These are phyloP conservation scores for Xylota segnis DNA, from an alignment of 2,888 invertebrate species.

Conservation along the genomic window DNA sequence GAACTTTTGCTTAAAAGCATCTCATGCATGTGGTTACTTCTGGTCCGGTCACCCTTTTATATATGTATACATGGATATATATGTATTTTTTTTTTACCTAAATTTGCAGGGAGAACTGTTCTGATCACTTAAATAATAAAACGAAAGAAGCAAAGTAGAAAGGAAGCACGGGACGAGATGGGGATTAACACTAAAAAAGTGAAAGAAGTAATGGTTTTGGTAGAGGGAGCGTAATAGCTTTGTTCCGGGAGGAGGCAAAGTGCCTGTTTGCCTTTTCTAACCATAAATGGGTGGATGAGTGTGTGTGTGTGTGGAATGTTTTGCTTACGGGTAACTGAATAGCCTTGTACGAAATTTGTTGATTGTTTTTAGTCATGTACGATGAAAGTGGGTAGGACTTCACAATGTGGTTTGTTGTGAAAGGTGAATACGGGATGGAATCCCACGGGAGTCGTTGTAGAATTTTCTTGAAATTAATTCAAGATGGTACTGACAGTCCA, in stretches of 20 bases:
- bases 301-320: constrained; percentile 33
- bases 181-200: constrained; percentile 29
- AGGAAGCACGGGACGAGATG: constrained; percentile 35
- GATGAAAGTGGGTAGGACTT: not conserved
- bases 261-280: constrained; percentile 45
- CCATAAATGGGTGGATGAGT: constrained; percentile 28
- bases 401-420: constrained; percentile 26
- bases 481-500: not conserved
- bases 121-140: constrained; percentile 63
- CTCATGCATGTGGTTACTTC: constrained; percentile 73
- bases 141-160: not conserved
- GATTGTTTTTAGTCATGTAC: constrained; percentile 55
- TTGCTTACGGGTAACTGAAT: constrained; percentile 33
- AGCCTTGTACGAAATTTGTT: constrained; percentile 46
- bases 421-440: constrained; percentile 15
- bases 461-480: constrained; percentile 34
- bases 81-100: constrained; percentile 16
- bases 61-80: not conserved
- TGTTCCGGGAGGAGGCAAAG: constrained; percentile 11
- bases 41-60: constrained; percentile 65
- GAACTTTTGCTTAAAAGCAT: constrained; percentile 73
- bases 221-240: constrained; percentile 4
- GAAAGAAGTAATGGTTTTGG: constrained; percentile 15
- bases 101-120: constrained; percentile 29
- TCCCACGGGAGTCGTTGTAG: constrained; percentile 34